A percentile compares a stretch with the other conserved stretches of the same genome.
These are phyloP conservation scores for Montipora cactus DNA, from an alignment of 64 coral and sea anemone genomes.

Conservation along the genomic window DNA sequence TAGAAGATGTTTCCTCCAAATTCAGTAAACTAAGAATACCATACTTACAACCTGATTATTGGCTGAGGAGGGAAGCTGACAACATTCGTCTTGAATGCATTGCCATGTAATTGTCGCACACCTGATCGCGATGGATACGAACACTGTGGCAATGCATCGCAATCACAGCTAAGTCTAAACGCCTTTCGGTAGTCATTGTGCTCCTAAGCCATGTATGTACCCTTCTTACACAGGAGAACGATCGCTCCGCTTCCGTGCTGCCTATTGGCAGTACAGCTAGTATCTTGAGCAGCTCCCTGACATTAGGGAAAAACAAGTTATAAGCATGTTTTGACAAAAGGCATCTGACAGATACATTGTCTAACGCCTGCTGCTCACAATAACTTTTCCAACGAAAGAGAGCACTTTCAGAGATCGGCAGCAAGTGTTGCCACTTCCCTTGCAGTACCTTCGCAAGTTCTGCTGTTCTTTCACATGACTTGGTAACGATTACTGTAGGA, in stretches of 20 bases:
- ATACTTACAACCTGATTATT: conserved; percentile 84
- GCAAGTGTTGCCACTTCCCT: conserved; percentile 73
- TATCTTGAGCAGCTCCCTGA: conserved; percentile 89
- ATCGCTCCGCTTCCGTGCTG: conserved; percentile 88
- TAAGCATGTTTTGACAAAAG: conserved; percentile 82
- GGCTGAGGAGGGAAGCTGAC: conserved; percentile 84
- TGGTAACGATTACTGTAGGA: conserved; percentile 67
- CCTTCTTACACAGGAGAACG: conserved; percentile 79
- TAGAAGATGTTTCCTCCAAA: conserved; percentile 85
- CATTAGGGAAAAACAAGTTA: conserved; percentile 78
- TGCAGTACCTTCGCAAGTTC: conserved; percentile 72
- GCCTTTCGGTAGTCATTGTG: conserved; percentile 80
- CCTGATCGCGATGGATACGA: conserved; percentile 78
- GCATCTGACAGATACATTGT: conserved; percentile 72
- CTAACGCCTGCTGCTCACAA: conserved; percentile 57
- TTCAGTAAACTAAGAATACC: conserved; percentile 50
- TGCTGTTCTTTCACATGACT: conserved; percentile 56
- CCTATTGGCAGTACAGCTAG: conserved; percentile 87
- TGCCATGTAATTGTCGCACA: conserved; percentile 84
- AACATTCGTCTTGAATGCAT: conserved; percentile 77
- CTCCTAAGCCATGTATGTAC: conserved; percentile 82
- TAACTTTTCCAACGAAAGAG: conserved; percentile 72
- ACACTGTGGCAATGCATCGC: conserved; percentile 83
- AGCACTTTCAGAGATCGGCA: conserved; percentile 73
- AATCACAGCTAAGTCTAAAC: conserved; percentile 83